Evolutionary conservation across 2,113 vertebrate species (phyloP).

Genomic region (Odontophorus gujanensis): DNA sequence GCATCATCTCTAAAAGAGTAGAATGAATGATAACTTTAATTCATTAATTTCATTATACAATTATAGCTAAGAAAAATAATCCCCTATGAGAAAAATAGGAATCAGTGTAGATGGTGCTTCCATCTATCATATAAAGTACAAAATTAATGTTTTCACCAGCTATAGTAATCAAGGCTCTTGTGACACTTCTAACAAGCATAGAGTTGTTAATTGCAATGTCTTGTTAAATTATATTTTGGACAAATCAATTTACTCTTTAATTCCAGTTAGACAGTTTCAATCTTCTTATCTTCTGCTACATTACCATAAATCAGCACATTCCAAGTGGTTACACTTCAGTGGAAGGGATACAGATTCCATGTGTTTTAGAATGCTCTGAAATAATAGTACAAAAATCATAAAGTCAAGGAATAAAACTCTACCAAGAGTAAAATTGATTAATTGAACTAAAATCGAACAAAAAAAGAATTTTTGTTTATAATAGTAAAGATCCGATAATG

Average conservation of each 20-base stretch:
- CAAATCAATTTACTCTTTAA: background rate
- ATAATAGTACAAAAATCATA: background rate
- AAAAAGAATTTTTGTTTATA: background rate
- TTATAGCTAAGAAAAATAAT: background rate
- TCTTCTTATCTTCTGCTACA: slow-evolving; percentile 5
- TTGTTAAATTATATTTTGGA: background rate
- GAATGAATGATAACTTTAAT: background rate
- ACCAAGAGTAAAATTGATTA: background rate
- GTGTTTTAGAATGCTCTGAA: background rate
- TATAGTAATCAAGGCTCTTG: background rate
- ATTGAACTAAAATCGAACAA: background rate
- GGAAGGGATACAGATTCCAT: background rate
- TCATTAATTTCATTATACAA: background rate
- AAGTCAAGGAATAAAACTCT: background rate
- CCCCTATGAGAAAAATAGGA: background rate
- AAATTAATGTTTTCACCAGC: background rate
- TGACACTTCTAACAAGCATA: background rate
- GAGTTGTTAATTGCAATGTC: background rate
- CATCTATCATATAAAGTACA: background rate
- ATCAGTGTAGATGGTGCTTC: background rate
- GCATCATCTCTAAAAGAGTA: background rate
- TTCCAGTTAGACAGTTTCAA: background rate
- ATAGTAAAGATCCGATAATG: background rate
- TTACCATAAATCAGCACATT: slow-evolving; percentile 11
- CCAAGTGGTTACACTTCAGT: background rate